Evolutionary conservation across 2,888 invertebrate genomes (phyloP), one percentile per base, ranked within the genome.

Genomic region (Cosmia trapezina): DNA sequence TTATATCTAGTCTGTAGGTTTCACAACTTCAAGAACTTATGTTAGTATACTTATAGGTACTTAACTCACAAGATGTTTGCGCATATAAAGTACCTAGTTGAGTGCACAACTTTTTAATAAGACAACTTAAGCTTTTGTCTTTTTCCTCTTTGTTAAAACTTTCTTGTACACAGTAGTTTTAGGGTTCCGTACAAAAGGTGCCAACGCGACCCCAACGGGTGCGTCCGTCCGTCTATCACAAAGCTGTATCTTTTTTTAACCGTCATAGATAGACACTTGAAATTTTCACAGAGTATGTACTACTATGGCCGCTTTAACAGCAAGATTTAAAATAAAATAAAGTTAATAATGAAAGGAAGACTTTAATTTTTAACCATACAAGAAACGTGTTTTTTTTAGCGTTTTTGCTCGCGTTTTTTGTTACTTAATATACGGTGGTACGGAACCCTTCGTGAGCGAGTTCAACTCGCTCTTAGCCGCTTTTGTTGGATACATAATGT

Each of bases 21-120:
- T 37, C 54, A 41, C 28, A 41, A 70, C n/a, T 41, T 22, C 17
- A 45, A 17, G 45, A 62, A 45, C 37, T 12, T 4, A 53, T 47
- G 45, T 45, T 11, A 45, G 41, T 8, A 9, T 51, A 19, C 47
- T 19, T 8, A 22, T 2, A 8, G 8, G 41, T 41, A 43, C 4
- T 57, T 9, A 4, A 37, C 43, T 68, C 43, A 12, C n/a, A 45
- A 78, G 37, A 47, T 47, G n/a, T 33, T 47, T 17, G 41, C 41
- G 51, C 14, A 68, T 67, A n/a, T 54, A 12, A 67, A 59, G 37
- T 37, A 37, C 0, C 33, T 53, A 47, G 37, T n/a, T 19, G 33
- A 67, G 19, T 45, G 63, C 54, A 80, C 22, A 80, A 80, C 63
- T 78, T 70, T 45, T 62, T 68, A 79, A 64, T 79, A 60, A 57